phyloP scores from a whole-genome alignment of 2,888 invertebrate genomes.

The Pasiphila rectangulata region DNA sequence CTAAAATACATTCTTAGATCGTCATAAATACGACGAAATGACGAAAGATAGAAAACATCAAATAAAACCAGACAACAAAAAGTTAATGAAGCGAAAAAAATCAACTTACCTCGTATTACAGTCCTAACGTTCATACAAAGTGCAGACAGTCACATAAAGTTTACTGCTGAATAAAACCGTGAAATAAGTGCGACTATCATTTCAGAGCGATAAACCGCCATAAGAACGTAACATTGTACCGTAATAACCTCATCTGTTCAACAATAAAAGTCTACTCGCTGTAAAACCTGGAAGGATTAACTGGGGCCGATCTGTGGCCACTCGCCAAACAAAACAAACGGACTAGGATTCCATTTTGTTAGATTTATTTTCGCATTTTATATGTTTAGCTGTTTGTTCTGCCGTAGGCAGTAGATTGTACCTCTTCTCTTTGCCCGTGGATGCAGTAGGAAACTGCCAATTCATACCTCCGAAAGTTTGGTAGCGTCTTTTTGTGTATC shows the following conservation, averaged over 20 bases:
- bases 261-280: constrained; percentile 29
- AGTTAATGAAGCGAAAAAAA: constrained; percentile 2
- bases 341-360: background rate
- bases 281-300: constrained; percentile 30
- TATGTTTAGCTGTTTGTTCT: no score
- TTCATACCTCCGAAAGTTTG: no score
- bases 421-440: no score
- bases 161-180: constrained; percentile 30
- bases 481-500: no score
- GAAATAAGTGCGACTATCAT: constrained; percentile 34
- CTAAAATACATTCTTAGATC: no score
- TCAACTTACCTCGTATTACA: constrained; percentile 1
- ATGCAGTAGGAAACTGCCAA: no score
- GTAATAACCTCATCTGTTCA: constrained; percentile 32
- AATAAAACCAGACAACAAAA: background rate
- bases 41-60: background rate
- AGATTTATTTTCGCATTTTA: background rate
- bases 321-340: background rate
- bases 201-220: constrained; percentile 29
- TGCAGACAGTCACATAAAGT: constrained; percentile 23
- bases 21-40: no score
- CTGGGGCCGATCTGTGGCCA: constrained; percentile 20
- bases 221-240: constrained; percentile 29
- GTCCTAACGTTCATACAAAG: constrained; percentile 17
- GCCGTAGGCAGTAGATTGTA: no score